Conservation (phyloP, 1,140 invertebrate species). For the Phymastichus coffea region DNA sequence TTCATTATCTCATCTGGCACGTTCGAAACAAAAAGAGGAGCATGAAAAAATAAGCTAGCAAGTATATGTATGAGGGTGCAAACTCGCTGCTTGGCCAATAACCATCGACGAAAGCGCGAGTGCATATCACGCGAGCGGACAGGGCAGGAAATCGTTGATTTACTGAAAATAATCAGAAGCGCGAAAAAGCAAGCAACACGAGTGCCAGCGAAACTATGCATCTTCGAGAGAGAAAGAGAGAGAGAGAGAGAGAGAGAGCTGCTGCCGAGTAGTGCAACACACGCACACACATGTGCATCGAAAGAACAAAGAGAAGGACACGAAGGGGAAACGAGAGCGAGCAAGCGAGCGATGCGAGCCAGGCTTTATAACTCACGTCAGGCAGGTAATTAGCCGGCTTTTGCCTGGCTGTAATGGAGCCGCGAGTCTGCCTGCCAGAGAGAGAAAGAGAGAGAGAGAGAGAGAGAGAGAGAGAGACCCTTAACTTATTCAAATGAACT, state of each 20-base stretch:
- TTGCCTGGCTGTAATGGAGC: slow-evolving; percentile 57
- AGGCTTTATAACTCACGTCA: slow-evolving; percentile 59
- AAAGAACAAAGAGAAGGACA: slow-evolving; percentile 4
- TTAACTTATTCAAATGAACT: slow-evolving; percentile 60
- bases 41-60: no score
- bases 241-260: not conserved
- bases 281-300: no score
- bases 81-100: slow-evolving; percentile 24
- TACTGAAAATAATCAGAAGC: slow-evolving; percentile 26
- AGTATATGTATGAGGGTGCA: no score
- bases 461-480: slow-evolving; percentile 53
- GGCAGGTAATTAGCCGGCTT: slow-evolving; percentile 58
- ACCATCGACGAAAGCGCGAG: not conserved
- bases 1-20: slow-evolving; percentile 18
- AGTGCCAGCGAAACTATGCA: not conserved
- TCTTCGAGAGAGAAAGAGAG: slow-evolving; percentile 7
- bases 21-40: slow-evolving; percentile 7
- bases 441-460: not conserved
- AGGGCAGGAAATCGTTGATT: slow-evolving; percentile 21
- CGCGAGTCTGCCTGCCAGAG: slow-evolving; percentile 15
- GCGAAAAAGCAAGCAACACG: slow-evolving; percentile 4
- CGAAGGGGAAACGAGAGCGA: slow-evolving; percentile 15
- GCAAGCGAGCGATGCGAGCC: slow-evolving; percentile 4
- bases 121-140: not conserved
- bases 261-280: no score